Evolutionary conservation across 2,113 vertebrate genomes (phyloP).

Genomic region (Neofelis nebulosa): DNA sequence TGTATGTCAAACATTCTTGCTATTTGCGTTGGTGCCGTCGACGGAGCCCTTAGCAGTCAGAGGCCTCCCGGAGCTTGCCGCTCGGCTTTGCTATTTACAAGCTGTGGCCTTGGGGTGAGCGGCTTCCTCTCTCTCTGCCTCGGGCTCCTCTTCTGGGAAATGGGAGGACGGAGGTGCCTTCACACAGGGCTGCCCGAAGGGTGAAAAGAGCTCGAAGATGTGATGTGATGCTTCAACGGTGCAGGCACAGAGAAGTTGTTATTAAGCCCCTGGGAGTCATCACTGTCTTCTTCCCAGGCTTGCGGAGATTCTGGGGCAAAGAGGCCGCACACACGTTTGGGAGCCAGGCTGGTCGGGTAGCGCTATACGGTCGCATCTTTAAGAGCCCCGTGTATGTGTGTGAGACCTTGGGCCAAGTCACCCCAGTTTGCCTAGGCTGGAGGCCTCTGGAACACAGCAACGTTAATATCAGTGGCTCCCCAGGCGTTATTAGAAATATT

Average conservation of each 20-base stretch:
- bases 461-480: no score
- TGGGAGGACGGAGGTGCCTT: neutral
- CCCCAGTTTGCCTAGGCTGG: neutral
- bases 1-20: neutral
- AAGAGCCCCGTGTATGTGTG: neutral
- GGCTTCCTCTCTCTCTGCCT: neutral
- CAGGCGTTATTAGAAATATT: no score
- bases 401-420: neutral
- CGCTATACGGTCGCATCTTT: neutral
- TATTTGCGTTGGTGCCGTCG: neutral
- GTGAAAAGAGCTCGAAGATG: neutral
- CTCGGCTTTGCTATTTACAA: neutral
- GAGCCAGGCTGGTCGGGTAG: neutral
- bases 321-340: no score
- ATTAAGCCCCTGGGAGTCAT: fast-evolving
- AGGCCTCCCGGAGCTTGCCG: neutral
- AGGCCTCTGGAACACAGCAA: no score
- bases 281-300: no score
- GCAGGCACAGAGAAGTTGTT: neutral
- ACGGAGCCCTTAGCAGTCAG: neutral
- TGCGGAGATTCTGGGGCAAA: neutral
- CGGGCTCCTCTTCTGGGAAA: neutral
- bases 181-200: neutral
- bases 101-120: neutral
- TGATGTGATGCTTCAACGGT: neutral